phyloP scores from a whole-genome alignment of 2,797 vertebrate species.

The Diplodus sargus region DNA sequence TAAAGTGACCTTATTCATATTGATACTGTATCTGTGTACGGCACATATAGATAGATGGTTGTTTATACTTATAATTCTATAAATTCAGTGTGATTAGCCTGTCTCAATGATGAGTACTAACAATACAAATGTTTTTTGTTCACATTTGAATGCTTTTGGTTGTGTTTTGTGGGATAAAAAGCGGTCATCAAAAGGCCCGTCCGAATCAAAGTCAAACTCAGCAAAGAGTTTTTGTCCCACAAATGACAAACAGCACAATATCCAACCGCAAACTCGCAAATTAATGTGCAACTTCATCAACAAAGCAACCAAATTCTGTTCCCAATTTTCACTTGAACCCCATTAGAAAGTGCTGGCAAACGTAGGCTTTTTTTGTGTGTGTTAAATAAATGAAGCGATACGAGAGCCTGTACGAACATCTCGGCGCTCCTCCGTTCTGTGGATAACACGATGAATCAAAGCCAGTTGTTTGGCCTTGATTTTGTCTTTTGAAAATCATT shows the following conservation, averaged over 20 bases:
- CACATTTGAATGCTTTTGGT: not conserved
- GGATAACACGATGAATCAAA: constrained; percentile 60
- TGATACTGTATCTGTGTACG: too few species aligned
- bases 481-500: constrained; percentile 51
- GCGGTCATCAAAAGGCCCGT: not conserved
- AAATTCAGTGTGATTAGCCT: too few species aligned
- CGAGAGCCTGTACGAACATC: constrained; percentile 38
- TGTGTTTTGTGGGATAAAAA: constrained; percentile 1
- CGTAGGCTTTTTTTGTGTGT: constrained; percentile 34
- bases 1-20: not conserved
- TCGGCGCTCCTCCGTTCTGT: constrained; percentile 35
- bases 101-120: too few species aligned
- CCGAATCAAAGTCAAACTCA: not conserved
- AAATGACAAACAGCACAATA: constrained; percentile 12
- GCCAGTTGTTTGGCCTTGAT: constrained; percentile 73
- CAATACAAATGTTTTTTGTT: too few species aligned
- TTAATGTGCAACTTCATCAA: not conserved
- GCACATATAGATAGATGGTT: not conserved
- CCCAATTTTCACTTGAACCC: not conserved
- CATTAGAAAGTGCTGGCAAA: not conserved
- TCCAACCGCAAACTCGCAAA: constrained; percentile 12
- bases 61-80: too few species aligned
- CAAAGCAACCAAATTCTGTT: not conserved
- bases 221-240: not conserved
- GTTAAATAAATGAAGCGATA: constrained; percentile 41